Evolutionary conservation across 2,888 invertebrate species (phyloP).

Genomic region (Reticulitermes lucifugus): DNA sequence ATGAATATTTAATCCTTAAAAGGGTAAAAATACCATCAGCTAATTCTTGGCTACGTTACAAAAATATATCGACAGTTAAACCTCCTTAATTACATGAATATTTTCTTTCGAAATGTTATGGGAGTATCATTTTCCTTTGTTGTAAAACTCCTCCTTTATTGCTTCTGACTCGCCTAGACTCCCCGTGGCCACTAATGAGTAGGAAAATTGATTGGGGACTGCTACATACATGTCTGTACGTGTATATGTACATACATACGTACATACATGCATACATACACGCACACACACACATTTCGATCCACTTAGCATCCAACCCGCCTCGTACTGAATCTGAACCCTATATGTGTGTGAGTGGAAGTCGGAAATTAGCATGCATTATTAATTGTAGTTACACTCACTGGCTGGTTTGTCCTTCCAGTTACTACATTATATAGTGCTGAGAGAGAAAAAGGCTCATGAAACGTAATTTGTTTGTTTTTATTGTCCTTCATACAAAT

Average conservation of each 20-base stretch:
- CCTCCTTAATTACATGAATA: background rate
- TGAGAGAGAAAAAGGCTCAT: background rate
- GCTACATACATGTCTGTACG: background rate
- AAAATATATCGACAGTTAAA: background rate
- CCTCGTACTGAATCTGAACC: background rate
- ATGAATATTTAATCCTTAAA: too few species aligned
- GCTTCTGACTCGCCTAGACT: background rate
- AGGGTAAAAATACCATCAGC: too few species aligned
- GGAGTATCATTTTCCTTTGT: background rate
- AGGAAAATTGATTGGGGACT: constrained; percentile 10
- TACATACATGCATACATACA: background rate
- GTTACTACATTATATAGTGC: background rate
- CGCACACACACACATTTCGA: background rate
- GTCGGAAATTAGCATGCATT: constrained; percentile 20
- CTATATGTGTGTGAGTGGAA: background rate
- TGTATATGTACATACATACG: background rate
- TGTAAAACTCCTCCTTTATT: background rate
- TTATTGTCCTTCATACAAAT: constrained; percentile 6
- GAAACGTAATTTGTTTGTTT: background rate
- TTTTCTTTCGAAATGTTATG: background rate
- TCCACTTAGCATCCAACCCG: constrained; percentile 20
- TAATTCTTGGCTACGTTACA: too few species aligned
- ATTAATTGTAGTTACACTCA: constrained; percentile 20
- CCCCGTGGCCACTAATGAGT: background rate
- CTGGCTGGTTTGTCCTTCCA: background rate